These are phyloP conservation scores for Acipenser transmontanus DNA, from an alignment of 2,797 vertebrate genomes.

Conservation along the genomic window DNA sequence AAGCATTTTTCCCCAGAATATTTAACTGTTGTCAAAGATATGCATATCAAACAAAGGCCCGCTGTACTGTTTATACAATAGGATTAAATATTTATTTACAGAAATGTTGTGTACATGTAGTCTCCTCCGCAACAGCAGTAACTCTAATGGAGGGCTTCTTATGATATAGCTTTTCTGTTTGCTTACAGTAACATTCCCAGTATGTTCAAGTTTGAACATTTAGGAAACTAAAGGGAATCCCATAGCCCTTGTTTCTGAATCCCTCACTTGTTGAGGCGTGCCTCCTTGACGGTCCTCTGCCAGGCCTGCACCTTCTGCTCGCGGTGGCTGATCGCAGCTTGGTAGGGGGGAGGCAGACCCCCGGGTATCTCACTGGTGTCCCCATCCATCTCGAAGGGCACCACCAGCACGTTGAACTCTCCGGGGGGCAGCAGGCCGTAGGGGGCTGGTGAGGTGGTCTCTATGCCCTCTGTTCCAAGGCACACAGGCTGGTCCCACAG, in stretches of 20 bases:
- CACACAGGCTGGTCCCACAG: constrained; percentile 80
- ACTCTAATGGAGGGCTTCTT: too few species aligned
- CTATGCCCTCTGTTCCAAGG: constrained; percentile 61
- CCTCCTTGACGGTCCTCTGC: constrained; percentile 83
- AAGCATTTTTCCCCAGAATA: too few species aligned
- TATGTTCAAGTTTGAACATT: too few species aligned
- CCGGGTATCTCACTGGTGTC: constrained; percentile 88
- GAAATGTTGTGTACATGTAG: too few species aligned
- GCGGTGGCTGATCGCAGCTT: constrained; percentile 64
- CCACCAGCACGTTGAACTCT: constrained; percentile 74
- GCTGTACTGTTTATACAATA: too few species aligned
- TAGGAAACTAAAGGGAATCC: too few species aligned
- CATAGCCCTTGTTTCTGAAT: too few species aligned
- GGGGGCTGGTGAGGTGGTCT: constrained; percentile 28
- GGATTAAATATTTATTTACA: too few species aligned
- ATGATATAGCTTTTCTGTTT: too few species aligned
- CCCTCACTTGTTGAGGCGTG: constrained; percentile 79
- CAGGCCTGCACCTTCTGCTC: constrained; percentile 73
- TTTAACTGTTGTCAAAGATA: too few species aligned
- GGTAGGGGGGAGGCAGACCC: constrained; percentile 70
- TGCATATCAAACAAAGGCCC: too few species aligned
- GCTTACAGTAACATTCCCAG: too few species aligned
- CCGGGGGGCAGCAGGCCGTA: constrained; percentile 70
- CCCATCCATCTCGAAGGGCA: constrained; percentile 91
- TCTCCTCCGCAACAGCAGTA: neutral